Percentiles rank a stretch among this genome's conserved stretches.
These are phyloP conservation scores for Phrynocephalus versicolor DNA, from an alignment of 2,113 vertebrate species.

Conservation along the genomic window DNA sequence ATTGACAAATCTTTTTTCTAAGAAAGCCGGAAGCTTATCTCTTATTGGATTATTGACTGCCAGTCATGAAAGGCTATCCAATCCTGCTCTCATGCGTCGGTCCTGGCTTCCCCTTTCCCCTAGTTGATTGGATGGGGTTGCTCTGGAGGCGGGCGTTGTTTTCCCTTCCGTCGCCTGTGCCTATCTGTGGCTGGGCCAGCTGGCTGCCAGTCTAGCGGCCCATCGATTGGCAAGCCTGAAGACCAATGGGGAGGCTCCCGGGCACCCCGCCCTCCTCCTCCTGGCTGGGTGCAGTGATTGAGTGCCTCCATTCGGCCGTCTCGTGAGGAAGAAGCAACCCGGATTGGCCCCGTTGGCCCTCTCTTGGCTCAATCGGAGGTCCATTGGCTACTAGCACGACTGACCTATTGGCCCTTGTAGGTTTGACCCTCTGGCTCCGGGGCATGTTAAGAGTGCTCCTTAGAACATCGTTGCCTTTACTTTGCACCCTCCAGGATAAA, in stretches of 20 bases:
- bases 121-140: neutral
- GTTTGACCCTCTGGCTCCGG: too few relatives aligned
- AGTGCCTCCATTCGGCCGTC: too few relatives aligned
- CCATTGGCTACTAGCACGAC: too few relatives aligned
- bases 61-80: neutral
- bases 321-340: too few relatives aligned
- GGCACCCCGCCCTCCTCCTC: neutral
- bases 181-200: neutral
- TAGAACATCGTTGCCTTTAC: too few relatives aligned
- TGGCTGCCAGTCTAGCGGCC: too few relatives aligned
- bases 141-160: neutral
- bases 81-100: neutral
- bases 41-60: neutral
- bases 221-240: neutral
- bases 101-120: neutral
- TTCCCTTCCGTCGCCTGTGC: rapidly evolving
- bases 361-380: too few relatives aligned
- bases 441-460: too few relatives aligned
- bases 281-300: too few relatives aligned
- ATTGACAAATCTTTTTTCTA: neutral
- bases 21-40: neutral
- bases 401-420: too few relatives aligned
- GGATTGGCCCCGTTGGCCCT: too few relatives aligned
- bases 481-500: too few relatives aligned
- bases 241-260: neutral